Base-by-base conservation (phyloP, 2,113 vertebrate species). In the Gopherus flavomarginatus region DNA sequence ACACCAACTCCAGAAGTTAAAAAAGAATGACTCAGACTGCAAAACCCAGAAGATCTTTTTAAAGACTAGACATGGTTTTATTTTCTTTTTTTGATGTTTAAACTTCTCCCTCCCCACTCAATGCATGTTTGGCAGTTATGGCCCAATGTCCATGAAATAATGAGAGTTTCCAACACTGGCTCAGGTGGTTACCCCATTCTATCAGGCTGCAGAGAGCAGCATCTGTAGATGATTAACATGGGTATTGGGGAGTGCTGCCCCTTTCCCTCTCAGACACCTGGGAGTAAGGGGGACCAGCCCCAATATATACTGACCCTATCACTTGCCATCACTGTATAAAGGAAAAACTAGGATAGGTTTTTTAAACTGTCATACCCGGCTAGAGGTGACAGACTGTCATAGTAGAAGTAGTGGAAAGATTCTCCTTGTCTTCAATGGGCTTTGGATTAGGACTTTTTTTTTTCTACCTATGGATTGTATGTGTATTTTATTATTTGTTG, bases 381-480 rank as follows among this genome's bases (percentile, higher is more conserved):
- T 42, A 81, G 13, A 87, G 81, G 10, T 29, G 6, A 79, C 42
- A 92, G 53, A 31, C 81, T 47, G 17, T 21, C 7, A 8, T 19
- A 72, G 44, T 44, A 44, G 75, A 44, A 78, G 26, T 11, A 47
- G 5, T 44, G 1, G 5, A 21, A 86, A 83, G 79, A 75, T 3
- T 82, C 4, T 17, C 62, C 52, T 22, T 54, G 92, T 2, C 1
- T 8, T 62, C 29, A 89, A 38, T 8, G 78, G 24, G 0, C 56
- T 35, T 29, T 72, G 57, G 38, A 81, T 2, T 57, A 89, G 42
- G 65, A 7, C 29, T 1, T 59, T 8, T 83, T 65, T 89, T 22
- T 77, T 42, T 83, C 21, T 49, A 53, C 17, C 42, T 78, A 21
- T 2, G 42, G 14, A 6, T 75, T 2, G 11, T 11, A 5, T 2